These are phyloP conservation scores for Oxygymnocypris stewartii DNA, from an alignment of 2,113 vertebrate species.

Conservation along the genomic window DNA sequence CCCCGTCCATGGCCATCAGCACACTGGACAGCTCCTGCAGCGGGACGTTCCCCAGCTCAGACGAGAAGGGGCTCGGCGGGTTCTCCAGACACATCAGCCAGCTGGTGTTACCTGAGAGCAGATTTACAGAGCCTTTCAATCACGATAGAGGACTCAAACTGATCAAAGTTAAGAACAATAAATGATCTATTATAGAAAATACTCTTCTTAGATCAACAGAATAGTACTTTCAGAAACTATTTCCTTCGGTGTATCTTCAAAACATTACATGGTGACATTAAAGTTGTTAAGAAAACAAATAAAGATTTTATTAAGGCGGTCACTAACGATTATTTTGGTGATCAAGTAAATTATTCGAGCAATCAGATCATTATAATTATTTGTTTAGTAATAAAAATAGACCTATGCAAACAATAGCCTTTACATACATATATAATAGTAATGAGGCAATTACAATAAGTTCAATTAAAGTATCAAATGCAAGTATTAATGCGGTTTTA, in stretches of 20 bases:
- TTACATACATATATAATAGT: too few species aligned
- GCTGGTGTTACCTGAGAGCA: constrained; percentile 89
- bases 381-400: too few species aligned
- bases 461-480: too few species aligned
- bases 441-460: too few species aligned
- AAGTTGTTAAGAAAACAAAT: too few species aligned
- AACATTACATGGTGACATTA: too few species aligned
- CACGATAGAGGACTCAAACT: background rate
- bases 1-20: constrained; percentile 93
- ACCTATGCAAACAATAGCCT: too few species aligned
- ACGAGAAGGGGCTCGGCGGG: constrained; percentile 95
- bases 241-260: background rate
- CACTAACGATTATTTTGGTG: too few species aligned
- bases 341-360: too few species aligned
- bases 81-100: constrained; percentile 99
- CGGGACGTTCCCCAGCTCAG: constrained; percentile 93
- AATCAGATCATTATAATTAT: too few species aligned
- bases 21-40: constrained; percentile 95
- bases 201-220: background rate
- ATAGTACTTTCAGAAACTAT: background rate
- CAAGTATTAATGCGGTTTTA: too few species aligned
- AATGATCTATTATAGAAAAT: background rate
- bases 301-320: too few species aligned
- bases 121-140: background rate
- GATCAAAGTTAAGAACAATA: background rate